Base-by-base conservation (phyloP, 2,888 invertebrate species). In the Pollenia amentaria region DNA sequence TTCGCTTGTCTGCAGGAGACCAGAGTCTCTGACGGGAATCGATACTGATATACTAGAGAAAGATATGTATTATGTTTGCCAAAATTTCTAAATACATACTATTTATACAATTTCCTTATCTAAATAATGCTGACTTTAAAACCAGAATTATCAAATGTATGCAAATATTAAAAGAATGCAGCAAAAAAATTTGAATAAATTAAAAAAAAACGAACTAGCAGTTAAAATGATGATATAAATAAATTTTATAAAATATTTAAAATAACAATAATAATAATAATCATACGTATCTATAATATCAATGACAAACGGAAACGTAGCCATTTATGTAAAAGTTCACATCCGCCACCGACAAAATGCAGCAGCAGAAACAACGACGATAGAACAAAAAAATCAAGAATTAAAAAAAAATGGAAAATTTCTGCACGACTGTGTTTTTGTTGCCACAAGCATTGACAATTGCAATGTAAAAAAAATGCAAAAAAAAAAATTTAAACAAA, bases 281-380 rank as follows among this genome's bases (percentile, higher is more conserved):
- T 80, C 77, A 84, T 73, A 77, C 80, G 70, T 76, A 83, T 84
- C 76, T 85, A 64, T 82, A 60, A 81, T 84, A 87, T 85, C 84
- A 84, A 92, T 90, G 91, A 90, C 91, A 92, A 90, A 89, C 92
- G 92, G 92, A 92, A 93, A 91, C 90, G 92, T 89, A 91, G 90
- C 92, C 92, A 92, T 92, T 93, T 92, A 92, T 92, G 91, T 91
- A 91, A 92, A 92, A 92, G 90, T 90, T 90, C 91, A 91, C 89
- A 89, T 89, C 91, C 89, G 89, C 89, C 89, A 89, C 89, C 89
- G 89, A 83, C 80, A 83, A 78, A 75, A 81, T 69, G 44, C 81
- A 72, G 53, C 70, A 73, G 65, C 69, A 62, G 14, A 75, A 79
- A 65, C 7, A 44, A 67, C 11, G 73, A 60, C 42, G 51, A 84